Conservation (phyloP, 2,888 invertebrate genomes). For the Acanthosepion esculentum region DNA sequence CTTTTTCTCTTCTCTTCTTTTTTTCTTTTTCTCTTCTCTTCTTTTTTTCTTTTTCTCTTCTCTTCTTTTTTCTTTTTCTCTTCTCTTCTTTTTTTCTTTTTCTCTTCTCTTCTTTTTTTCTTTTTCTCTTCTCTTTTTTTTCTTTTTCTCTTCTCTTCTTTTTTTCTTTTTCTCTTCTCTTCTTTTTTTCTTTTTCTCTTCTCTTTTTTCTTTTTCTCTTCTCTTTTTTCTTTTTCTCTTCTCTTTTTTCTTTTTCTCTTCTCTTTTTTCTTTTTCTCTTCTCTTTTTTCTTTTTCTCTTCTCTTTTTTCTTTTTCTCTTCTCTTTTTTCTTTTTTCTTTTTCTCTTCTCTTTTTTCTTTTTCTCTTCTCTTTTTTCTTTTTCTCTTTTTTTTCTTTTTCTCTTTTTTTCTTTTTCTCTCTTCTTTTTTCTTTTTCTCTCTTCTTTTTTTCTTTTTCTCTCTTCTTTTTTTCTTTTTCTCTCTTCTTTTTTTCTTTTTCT, state of each 20-base stretch:
- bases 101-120: neutral
- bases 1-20: neutral
- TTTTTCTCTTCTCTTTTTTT: neutral
- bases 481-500: too few relatives aligned
- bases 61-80: neutral
- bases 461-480: neutral
- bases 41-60: too few relatives aligned
- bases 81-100: too few relatives aligned
- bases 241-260: neutral
- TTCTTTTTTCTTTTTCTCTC: neutral
- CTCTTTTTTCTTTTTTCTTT: neutral
- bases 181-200: neutral
- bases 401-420: too few relatives aligned
- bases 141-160: too few relatives aligned
- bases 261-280: neutral
- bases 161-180: neutral
- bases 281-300: neutral
- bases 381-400: neutral
- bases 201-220: neutral
- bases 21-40: too few relatives aligned
- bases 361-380: too few relatives aligned
- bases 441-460: too few relatives aligned
- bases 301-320: neutral
- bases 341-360: neutral
- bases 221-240: neutral